Conservation (phyloP, 1,140 invertebrate genomes). For the Drosophila rhopaloa region DNA sequence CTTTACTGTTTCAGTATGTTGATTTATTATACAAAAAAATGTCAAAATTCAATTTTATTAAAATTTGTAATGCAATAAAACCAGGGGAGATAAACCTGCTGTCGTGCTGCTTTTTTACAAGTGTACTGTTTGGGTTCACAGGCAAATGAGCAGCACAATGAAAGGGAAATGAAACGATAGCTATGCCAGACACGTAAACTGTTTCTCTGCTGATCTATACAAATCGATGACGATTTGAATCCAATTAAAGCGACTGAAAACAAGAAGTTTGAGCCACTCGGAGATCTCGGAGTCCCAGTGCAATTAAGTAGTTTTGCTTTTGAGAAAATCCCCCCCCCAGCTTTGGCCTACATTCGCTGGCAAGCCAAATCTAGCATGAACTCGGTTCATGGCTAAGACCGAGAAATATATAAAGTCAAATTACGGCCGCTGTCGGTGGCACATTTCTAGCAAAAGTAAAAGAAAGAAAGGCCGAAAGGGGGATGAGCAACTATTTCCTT, state of each 20-base stretch:
- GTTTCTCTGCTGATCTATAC: slow-evolving; percentile 6
- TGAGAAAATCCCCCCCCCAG: background rate
- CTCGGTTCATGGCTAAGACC: slow-evolving; percentile 25
- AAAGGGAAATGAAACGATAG: slow-evolving; percentile 52
- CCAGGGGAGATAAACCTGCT: no score
- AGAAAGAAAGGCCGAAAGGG: background rate
- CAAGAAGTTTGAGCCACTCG: background rate
- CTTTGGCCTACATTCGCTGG: slow-evolving; percentile 29
- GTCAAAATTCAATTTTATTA: no score
- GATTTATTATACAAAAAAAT: no score
- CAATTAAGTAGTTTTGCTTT: slow-evolving; percentile 20
- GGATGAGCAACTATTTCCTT: slow-evolving; percentile 50
- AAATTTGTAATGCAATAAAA: no score
- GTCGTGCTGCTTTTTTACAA: background rate
- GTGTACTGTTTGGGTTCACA: slow-evolving; percentile 43
- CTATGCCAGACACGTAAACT: slow-evolving; percentile 43
- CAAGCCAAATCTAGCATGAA: slow-evolving; percentile 10
- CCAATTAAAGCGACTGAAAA: slow-evolving; percentile 27
- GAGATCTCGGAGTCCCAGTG: slow-evolving; percentile 7
- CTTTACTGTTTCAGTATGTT: no score
- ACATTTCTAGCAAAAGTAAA: slow-evolving; percentile 17
- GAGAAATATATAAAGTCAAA: slow-evolving; percentile 45
- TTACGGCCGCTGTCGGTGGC: slow-evolving; percentile 42
- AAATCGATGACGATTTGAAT: slow-evolving; percentile 37
- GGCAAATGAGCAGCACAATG: slow-evolving; percentile 46